These are phyloP conservation scores for Xiphorhynchus elegans DNA, from an alignment of 2,113 vertebrate species.

Conservation along the genomic window DNA sequence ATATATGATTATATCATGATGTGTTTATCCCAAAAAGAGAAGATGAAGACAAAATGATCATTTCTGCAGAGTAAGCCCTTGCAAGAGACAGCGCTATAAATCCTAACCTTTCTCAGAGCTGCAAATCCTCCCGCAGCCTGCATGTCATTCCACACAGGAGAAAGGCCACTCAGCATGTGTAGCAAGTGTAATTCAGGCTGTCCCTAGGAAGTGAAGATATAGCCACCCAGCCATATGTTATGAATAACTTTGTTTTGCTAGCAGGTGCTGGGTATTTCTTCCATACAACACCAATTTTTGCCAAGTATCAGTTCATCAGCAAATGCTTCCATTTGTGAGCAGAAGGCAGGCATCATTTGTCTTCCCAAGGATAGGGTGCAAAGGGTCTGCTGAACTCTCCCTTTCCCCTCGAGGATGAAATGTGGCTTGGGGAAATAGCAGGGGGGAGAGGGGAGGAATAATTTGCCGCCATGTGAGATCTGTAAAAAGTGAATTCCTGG, in stretches of 20 bases:
- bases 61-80: constrained; percentile 52
- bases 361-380: background rate
- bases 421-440: background rate
- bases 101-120: constrained; percentile 35
- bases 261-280: constrained; percentile 75
- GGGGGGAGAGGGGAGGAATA: background rate
- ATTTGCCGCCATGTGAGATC: constrained; percentile 30
- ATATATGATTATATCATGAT: constrained; percentile 15
- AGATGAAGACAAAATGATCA: constrained; percentile 31
- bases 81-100: constrained; percentile 43
- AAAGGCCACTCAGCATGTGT: constrained; percentile 55
- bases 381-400: constrained; percentile 46
- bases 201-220: constrained; percentile 64
- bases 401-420: constrained; percentile 28
- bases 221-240: constrained; percentile 48
- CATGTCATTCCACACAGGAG: constrained; percentile 52
- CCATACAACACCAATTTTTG: constrained; percentile 70
- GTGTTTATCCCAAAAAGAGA: constrained; percentile 26
- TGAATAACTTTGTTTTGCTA: constrained; percentile 69
- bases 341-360: constrained; percentile 21
- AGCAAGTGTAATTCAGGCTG: constrained; percentile 57
- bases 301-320: constrained; percentile 70
- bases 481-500: constrained; percentile 50
- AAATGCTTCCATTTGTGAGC: constrained; percentile 48
- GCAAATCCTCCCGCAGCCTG: constrained; percentile 64